Evolutionary conservation across 2,113 vertebrate genomes (phyloP).

Genomic region (human): DNA sequence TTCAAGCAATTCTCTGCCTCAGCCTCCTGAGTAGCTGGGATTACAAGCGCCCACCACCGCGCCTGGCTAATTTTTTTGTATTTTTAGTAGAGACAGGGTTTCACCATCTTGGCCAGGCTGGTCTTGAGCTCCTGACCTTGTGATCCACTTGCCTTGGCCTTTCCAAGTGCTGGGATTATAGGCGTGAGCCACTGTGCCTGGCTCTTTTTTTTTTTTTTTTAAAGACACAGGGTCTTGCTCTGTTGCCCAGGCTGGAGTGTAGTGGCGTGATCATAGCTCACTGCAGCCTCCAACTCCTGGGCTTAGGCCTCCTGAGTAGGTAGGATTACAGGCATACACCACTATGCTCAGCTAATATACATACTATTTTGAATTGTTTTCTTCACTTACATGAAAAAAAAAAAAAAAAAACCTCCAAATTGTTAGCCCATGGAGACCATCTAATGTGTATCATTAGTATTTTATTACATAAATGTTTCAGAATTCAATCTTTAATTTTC

Average conservation of each 20-base stretch:
- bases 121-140: too few relatives aligned
- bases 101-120: too few relatives aligned
- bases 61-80: too few relatives aligned
- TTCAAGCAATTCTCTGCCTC: too few relatives aligned
- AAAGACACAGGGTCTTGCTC: neutral
- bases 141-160: too few relatives aligned
- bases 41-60: too few relatives aligned
- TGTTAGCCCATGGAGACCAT: neutral
- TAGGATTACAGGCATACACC: neutral
- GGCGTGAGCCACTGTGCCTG: too few relatives aligned
- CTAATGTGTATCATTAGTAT: neutral
- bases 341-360: neutral
- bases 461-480: neutral
- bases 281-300: neutral
- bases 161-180: too few relatives aligned
- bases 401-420: neutral
- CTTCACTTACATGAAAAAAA: neutral
- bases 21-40: too few relatives aligned
- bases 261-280: neutral
- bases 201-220: neutral
- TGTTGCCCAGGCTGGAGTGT: neutral
- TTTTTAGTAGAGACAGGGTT: too few relatives aligned
- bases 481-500: constrained; percentile 34
- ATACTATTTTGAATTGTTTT: neutral
- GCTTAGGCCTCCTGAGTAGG: neutral